A percentile compares a stretch with the other conserved stretches of the same genome.
Conservation (phyloP, 2,888 invertebrate species). For the Dastarcus helophoroides region DNA sequence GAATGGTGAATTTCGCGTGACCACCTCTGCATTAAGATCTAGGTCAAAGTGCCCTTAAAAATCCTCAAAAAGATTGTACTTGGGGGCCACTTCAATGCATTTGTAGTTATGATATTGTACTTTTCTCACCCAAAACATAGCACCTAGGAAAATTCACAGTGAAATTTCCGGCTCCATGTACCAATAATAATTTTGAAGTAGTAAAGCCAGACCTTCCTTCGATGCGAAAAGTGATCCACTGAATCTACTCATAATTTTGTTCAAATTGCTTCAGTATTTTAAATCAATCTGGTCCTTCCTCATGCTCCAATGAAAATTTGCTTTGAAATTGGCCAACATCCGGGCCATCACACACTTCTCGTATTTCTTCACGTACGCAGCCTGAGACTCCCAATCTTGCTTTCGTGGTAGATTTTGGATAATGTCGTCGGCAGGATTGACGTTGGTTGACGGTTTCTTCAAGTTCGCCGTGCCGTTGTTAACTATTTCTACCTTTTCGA, state of each 20-base stretch:
- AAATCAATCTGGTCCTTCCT: conserved; percentile 73
- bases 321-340: conserved; percentile 65
- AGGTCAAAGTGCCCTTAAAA: too few species aligned
- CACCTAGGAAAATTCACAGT: conserved; percentile 77
- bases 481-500: conserved; percentile 50
- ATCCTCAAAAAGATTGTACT: too few species aligned
- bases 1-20: too few species aligned
- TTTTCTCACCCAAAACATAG: conserved; percentile 54
- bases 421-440: conserved; percentile 27
- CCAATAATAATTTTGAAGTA: conserved; percentile 76
- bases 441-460: conserved; percentile 3
- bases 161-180: conserved; percentile 72
- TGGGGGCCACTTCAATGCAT: too few species aligned
- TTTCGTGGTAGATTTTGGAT: conserved; percentile 32
- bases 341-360: conserved; percentile 58
- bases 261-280: conserved; percentile 46
- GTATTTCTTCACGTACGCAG: conserved; percentile 46
- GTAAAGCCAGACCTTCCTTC: conserved; percentile 75
- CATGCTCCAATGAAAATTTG: conserved; percentile 85
- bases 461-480: conserved; percentile 1
- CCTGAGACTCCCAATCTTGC: conserved; percentile 33
- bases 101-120: too few species aligned
- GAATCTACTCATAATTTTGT: conserved; percentile 69
- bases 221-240: conserved; percentile 82
- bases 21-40: too few species aligned